phyloP scores from a whole-genome alignment of 1,140 invertebrate species.

The Vanessa tameamea region DNA sequence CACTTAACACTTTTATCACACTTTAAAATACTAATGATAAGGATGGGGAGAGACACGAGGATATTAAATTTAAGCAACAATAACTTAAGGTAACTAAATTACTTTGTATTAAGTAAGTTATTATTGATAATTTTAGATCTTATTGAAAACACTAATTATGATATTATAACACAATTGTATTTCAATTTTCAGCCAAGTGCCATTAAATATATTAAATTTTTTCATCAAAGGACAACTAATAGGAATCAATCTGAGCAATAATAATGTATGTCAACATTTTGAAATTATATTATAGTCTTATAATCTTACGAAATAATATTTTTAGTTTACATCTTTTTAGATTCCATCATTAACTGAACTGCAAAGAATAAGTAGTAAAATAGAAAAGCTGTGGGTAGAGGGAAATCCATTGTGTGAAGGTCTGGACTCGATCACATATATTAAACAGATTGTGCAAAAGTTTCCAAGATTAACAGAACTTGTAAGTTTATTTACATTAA shows the following conservation, averaged over 20 bases:
- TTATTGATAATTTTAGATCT: too few relatives aligned
- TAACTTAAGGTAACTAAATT: conserved; percentile 55
- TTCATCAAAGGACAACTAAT: conserved; percentile 68
- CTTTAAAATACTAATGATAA: conserved; percentile 70
- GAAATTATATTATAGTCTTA: background rate
- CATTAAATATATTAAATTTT: conserved; percentile 67
- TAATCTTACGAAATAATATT: background rate
- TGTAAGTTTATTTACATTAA: conserved; percentile 43
- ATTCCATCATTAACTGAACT: conserved; percentile 59
- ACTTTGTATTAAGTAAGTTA: too few relatives aligned
- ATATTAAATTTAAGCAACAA: conserved; percentile 65
- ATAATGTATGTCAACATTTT: conserved; percentile 57
- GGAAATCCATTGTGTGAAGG: conserved; percentile 68
- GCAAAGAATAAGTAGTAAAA: conserved; percentile 65
- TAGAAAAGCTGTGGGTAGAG: conserved; percentile 68
- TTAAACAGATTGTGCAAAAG: conserved; percentile 58
- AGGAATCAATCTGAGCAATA: conserved; percentile 66
- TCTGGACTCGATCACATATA: conserved; percentile 51
- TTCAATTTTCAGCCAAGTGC: conserved; percentile 59
- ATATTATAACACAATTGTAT: too few relatives aligned
- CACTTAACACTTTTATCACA: conserved; percentile 54
- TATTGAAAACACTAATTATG: too few relatives aligned
- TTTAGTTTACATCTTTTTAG: conserved; percentile 42
- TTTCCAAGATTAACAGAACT: conserved; percentile 69
- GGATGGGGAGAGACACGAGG: conserved; percentile 65